phyloP scores from a whole-genome alignment of 1,140 invertebrate genomes.

The Penaeus chinensis region DNA sequence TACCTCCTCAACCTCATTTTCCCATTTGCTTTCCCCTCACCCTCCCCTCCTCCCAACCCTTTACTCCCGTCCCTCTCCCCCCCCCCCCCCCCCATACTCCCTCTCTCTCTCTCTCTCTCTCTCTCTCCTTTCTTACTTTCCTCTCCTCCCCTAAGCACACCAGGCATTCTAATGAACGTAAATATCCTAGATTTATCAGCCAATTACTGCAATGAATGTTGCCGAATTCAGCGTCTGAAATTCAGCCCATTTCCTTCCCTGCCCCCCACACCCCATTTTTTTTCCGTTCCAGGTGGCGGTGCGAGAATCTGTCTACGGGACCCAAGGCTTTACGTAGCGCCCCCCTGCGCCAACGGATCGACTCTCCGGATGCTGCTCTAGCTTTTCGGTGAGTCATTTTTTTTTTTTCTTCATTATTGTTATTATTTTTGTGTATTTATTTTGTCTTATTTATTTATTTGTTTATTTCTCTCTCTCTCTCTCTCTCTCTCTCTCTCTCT shows the following conservation, averaged over 20 bases:
- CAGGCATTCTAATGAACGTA: not conserved
- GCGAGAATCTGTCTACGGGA: too few relatives aligned
- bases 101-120: not conserved
- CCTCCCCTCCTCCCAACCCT: slow-evolving; percentile 8
- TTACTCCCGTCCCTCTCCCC: not conserved
- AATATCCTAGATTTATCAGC: slow-evolving; percentile 10
- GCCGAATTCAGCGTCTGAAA: slow-evolving; percentile 8
- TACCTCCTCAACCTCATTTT: not conserved
- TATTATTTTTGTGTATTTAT: too few relatives aligned
- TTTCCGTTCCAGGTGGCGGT: not conserved
- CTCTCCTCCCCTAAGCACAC: too few relatives aligned
- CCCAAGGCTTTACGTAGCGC: too few relatives aligned
- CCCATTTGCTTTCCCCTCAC: not conserved
- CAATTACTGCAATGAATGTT: not conserved
- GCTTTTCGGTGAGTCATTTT: too few relatives aligned
- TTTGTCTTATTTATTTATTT: too few relatives aligned
- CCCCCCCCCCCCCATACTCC: slow-evolving; percentile 1
- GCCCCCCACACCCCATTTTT: too few relatives aligned
- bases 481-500: too few relatives aligned
- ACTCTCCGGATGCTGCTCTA: too few relatives aligned
- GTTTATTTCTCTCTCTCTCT: too few relatives aligned
- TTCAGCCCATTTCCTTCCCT: not conserved
- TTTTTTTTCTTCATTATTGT: too few relatives aligned
- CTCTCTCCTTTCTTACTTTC: not conserved
- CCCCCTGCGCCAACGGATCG: too few relatives aligned